Percentiles rank a stretch among this genome's conserved stretches.
These are phyloP conservation scores for Phylloscopus trochilus DNA, from an alignment of 2,113 vertebrate genomes.

Conservation along the genomic window DNA sequence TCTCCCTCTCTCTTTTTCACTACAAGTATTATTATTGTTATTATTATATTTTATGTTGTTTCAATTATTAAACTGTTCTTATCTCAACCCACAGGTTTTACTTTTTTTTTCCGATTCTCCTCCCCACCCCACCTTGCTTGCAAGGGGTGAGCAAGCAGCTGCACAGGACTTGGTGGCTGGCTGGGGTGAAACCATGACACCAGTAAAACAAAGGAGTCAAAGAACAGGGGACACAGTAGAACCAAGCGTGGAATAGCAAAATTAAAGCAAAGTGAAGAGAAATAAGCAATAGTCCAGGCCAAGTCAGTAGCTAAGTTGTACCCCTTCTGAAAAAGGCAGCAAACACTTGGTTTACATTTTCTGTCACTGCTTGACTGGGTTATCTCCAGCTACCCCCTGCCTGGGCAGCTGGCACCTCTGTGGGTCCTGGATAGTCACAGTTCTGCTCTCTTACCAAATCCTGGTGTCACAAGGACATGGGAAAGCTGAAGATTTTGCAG, in stretches of 20 bases:
- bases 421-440: neutral
- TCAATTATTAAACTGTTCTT: neutral
- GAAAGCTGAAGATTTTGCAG: neutral
- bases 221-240: neutral
- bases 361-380: neutral
- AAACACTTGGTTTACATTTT: neutral
- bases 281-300: neutral
- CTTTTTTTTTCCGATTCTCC: neutral
- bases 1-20: neutral
- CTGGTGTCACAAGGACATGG: neutral
- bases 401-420: neutral
- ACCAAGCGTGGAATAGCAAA: neutral
- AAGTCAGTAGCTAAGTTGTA: neutral
- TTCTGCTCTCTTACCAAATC: neutral
- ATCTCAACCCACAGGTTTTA: neutral
- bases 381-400: fast-evolving
- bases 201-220: neutral
- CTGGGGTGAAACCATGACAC: neutral
- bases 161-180: neutral
- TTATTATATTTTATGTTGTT: neutral
- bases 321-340: neutral
- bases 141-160: neutral
- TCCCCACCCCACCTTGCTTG: neutral
- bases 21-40: neutral
- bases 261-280: neutral